Conservation (phyloP, 2,797 vertebrate genomes). For the Cygnus olor region DNA sequence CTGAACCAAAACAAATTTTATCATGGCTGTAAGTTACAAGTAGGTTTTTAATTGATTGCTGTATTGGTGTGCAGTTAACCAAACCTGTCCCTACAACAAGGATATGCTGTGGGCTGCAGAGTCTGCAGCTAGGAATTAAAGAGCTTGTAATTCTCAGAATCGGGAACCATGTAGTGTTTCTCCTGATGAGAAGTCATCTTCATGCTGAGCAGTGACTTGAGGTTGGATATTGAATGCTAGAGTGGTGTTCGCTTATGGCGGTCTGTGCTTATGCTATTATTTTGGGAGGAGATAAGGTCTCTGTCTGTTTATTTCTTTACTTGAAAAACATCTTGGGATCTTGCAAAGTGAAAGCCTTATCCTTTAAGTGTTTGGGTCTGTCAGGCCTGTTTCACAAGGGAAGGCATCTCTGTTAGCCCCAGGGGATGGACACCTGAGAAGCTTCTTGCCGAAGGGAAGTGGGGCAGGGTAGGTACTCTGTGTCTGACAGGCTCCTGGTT, state of each 20-base stretch:
- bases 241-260: fast-evolving
- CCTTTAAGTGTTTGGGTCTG: neutral
- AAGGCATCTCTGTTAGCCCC: neutral
- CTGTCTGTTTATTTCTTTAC: neutral
- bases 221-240: neutral
- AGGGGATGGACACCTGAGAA: neutral
- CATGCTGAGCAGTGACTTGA: neutral
- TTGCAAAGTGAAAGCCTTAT: neutral
- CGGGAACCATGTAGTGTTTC: fast-evolving
- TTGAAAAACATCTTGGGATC: neutral
- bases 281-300: neutral
- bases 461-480: neutral
- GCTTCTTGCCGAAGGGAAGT: neutral
- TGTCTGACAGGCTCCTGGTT: neutral
- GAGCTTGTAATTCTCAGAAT: neutral
- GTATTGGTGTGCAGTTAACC: neutral
- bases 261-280: neutral
- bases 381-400: neutral
- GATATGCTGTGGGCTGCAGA: neutral
- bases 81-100: neutral
- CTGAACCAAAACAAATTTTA: neutral
- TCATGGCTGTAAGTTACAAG: neutral
- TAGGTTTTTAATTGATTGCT: neutral
- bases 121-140: neutral
- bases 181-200: neutral